phyloP scores from a whole-genome alignment of 2,113 vertebrate species.

The Phyllopteryx taeniolatus region DNA sequence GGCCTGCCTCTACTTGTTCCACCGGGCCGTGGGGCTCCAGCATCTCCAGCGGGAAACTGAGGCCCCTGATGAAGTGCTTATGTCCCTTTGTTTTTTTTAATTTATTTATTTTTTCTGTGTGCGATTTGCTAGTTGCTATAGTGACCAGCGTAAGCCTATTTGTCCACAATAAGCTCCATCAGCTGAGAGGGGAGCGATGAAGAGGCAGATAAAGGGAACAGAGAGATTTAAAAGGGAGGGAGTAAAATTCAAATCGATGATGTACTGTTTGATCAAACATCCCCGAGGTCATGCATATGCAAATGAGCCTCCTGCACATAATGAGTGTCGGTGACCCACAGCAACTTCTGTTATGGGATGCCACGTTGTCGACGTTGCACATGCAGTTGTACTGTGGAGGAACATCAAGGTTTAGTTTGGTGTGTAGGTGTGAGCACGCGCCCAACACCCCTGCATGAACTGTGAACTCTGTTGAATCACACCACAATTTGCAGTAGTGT shows the following conservation, averaged over 20 bases:
- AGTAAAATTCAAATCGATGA: slow-evolving; percentile 31
- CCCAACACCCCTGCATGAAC: slow-evolving; percentile 17
- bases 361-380: neutral
- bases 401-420: slow-evolving; percentile 39
- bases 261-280: slow-evolving; percentile 1
- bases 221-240: slow-evolving; percentile 22
- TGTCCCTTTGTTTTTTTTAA: slow-evolving; percentile 26
- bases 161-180: slow-evolving; percentile 68
- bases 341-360: neutral
- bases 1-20: slow-evolving; percentile 66
- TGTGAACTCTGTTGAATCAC: slow-evolving; percentile 16
- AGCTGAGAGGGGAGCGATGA: slow-evolving; percentile 52
- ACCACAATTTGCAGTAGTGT: neutral
- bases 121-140: slow-evolving; percentile 73
- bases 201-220: slow-evolving; percentile 57
- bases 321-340: slow-evolving; percentile 19
- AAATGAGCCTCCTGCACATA: slow-evolving; percentile 29
- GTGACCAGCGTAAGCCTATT: slow-evolving; percentile 75
- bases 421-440: slow-evolving; percentile 43
- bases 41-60: slow-evolving; percentile 49
- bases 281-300: slow-evolving; percentile 20
- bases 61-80: slow-evolving; percentile 58
- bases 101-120: slow-evolving; percentile 16
- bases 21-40: slow-evolving; percentile 52
- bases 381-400: neutral